phyloP scores from a whole-genome alignment of 2,113 vertebrate species.

The Sterrhoptilus dennistouni region DNA sequence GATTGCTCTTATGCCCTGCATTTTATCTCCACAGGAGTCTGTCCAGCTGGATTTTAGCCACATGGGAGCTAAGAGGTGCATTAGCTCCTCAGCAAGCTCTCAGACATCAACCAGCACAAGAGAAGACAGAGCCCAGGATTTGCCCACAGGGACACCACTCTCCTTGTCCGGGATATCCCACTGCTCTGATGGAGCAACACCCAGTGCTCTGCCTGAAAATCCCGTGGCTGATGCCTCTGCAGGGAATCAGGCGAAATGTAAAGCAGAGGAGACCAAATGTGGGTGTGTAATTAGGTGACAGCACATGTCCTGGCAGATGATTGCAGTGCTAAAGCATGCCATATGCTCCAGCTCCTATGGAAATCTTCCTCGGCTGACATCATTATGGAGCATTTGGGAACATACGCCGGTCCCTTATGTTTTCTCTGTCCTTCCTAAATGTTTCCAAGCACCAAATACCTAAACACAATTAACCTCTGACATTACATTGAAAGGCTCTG shows the following conservation, averaged over 20 bases:
- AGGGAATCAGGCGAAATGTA: neutral
- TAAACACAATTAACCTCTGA: slow-evolving; percentile 65
- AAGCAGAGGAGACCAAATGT: slow-evolving; percentile 27
- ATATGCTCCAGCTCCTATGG: slow-evolving; percentile 58
- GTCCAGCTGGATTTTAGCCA: neutral
- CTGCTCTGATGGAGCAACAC: neutral
- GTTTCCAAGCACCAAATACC: slow-evolving; percentile 47
- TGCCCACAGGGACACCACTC: neutral
- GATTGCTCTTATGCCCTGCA: neutral
- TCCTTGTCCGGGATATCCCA: neutral
- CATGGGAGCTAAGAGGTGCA: neutral
- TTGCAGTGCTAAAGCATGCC: slow-evolving; percentile 45
- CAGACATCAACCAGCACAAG: neutral
- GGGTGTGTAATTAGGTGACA: slow-evolving; percentile 45
- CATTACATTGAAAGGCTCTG: neutral
- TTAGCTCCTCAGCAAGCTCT: neutral
- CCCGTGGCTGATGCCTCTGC: neutral
- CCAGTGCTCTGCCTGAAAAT: neutral
- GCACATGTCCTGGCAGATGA: slow-evolving; percentile 62
- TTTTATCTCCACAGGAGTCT: neutral
- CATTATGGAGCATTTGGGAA: neutral
- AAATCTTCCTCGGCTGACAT: slow-evolving; percentile 32
- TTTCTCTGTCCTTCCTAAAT: slow-evolving; percentile 1
- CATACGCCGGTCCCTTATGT: slow-evolving; percentile 15
- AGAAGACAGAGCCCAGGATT: neutral